Base-by-base conservation (phyloP, 2,888 invertebrate genomes). In the Acrobasis consociella region DNA sequence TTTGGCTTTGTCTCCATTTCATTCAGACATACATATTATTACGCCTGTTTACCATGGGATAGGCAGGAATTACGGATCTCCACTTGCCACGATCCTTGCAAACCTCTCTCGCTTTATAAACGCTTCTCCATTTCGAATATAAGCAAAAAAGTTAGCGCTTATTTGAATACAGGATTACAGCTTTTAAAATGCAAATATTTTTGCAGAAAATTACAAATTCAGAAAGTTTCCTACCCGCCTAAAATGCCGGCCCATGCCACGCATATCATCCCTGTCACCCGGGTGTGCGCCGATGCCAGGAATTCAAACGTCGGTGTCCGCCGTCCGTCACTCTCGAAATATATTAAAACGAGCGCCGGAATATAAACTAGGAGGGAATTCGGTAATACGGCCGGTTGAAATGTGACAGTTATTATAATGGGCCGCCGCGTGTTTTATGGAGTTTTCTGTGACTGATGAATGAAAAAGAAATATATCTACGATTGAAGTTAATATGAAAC, bases 331-430 rank as follows among this genome's bases (percentile, higher is more conserved):
- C 42, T 56, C 42, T 16, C 13, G 42, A 56, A 17, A 59, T 59
- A 60, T 51, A 60, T 60, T 60, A 60, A 42, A 60, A 59, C 60
- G 22, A 16, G 16, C 51, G 51, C 8, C 60, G 13, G 60, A 51
- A 60, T 60, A 60, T 60, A 51, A 60, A 60, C 39, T 51, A 60
- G 60, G 17, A 22, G 38, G 39, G 16, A 51, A 11, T 42, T 10
- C 5, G 39, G 16, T 5, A 10, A 1, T 56, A 56, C 10, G 22
- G 17, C 17, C 10, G 42, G 17, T 42, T 42, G n/a, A 22, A 56
- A 56, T 46, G 56, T 56, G 56, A 13, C 22, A 17, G 56, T 56
- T 56, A 56, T 56, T 17, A 56, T 49, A 49, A 58, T 38, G 31
- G 39, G 39, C 8, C 0, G 42, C 2, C 2, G n/a, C 46, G 58